These are phyloP conservation scores for Sitta carolinensis DNA, from an alignment of 2,797 vertebrate species.

Conservation along the genomic window DNA sequence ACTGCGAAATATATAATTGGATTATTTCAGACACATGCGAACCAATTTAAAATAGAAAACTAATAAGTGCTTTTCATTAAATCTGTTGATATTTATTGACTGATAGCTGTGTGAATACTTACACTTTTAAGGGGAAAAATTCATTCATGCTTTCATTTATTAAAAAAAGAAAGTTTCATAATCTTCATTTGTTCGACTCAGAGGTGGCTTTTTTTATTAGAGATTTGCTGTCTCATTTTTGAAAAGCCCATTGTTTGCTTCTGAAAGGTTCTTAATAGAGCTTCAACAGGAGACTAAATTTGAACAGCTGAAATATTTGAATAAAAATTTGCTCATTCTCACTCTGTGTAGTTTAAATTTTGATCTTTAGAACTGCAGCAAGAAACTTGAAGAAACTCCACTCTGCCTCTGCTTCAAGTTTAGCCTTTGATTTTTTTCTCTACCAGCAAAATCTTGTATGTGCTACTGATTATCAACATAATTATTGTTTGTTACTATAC, in stretches of 20 bases:
- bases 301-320: conserved; percentile 36
- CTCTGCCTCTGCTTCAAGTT: neutral
- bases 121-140: neutral
- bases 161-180: conserved; percentile 29
- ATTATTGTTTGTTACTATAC: neutral
- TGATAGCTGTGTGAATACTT: conserved; percentile 21
- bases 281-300: conserved; percentile 20
- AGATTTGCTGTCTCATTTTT: conserved; percentile 46
- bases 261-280: conserved; percentile 13
- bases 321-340: neutral
- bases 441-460: neutral
- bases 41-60: conserved; percentile 35
- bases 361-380: neutral
- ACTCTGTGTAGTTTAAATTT: neutral
- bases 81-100: conserved; percentile 24
- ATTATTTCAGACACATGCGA: neutral
- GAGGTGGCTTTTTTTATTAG: conserved; percentile 29
- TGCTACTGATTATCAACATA: neutral
- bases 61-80: conserved; percentile 6
- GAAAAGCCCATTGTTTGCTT: conserved; percentile 55
- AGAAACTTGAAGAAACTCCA: neutral
- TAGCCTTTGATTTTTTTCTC: neutral
- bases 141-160: neutral
- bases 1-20: neutral
- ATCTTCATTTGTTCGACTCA: conserved; percentile 10